Conservation (phyloP, 1,140 invertebrate species). For the Druon quercuslanigerum region DNA sequence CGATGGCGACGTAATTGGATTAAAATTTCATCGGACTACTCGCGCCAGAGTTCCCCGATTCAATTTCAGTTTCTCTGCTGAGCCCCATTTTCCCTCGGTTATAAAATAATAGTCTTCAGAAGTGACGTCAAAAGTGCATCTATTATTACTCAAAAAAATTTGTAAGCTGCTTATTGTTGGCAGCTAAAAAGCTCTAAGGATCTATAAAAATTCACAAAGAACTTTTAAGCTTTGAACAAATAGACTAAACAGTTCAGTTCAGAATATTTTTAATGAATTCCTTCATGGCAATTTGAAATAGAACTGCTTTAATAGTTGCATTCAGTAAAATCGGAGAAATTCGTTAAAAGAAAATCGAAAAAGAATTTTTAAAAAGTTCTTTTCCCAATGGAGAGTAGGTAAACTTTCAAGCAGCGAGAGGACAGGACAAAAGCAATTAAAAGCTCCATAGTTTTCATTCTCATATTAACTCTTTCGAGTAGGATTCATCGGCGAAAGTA, state of each 20-base stretch:
- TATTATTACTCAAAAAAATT: too few species aligned
- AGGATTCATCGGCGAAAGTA: background rate
- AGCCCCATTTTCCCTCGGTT: background rate
- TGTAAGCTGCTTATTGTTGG: too few species aligned
- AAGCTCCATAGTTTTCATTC: background rate
- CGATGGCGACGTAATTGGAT: constrained; percentile 42
- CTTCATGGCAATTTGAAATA: too few species aligned
- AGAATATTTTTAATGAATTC: too few species aligned
- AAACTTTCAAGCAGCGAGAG: background rate
- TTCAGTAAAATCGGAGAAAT: background rate
- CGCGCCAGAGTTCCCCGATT: constrained; percentile 40
- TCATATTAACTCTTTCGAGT: background rate
- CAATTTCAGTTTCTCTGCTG: background rate
- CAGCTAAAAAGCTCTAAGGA: too few species aligned
- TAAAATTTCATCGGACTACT: constrained; percentile 48
- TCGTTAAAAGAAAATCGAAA: background rate
- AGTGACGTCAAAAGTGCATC: too few species aligned
- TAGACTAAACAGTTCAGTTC: too few species aligned
- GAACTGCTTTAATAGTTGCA: too few species aligned
- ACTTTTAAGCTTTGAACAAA: background rate
- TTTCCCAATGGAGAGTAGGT: background rate
- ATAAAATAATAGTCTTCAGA: background rate
- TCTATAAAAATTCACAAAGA: background rate
- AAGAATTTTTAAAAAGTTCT: background rate
- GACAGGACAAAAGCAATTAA: background rate